Evolutionary conservation across 2,888 invertebrate genomes (phyloP).

Genomic region (Caenorhabditis panamensis): DNA sequence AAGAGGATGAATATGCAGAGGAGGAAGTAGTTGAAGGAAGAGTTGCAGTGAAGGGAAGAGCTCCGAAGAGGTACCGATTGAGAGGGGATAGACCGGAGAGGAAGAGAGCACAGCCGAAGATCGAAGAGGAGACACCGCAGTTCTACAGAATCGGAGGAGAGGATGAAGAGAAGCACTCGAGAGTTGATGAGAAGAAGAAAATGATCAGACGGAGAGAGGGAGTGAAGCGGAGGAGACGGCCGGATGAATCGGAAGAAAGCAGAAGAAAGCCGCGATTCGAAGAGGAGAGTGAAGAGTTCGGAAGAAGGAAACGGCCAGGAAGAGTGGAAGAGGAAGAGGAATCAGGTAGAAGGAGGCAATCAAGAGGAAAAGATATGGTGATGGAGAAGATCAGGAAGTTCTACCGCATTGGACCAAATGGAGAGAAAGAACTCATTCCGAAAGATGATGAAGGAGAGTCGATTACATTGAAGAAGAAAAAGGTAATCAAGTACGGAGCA

Average conservation of each 20-base stretch:
- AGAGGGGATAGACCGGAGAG: constrained; percentile 2
- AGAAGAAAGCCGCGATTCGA: background rate
- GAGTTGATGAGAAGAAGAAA: constrained; percentile 34
- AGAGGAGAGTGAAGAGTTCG: background rate
- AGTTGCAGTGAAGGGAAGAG: constrained; percentile 37
- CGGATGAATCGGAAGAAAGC: constrained; percentile 24
- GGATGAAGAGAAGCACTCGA: constrained; percentile 21
- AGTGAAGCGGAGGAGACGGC: constrained; percentile 3
- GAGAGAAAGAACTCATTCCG: constrained; percentile 9
- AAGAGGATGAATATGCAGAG: constrained; percentile 21
- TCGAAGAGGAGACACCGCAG: constrained; percentile 19
- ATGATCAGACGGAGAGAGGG: constrained; percentile 12
- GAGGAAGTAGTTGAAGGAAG: constrained; percentile 27
- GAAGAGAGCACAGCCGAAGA: constrained; percentile 14
- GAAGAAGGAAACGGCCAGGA: background rate
- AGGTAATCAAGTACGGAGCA: constrained; percentile 10
- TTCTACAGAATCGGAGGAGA: constrained; percentile 29
- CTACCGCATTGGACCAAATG: constrained; percentile 1
- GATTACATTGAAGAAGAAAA: constrained; percentile 14
- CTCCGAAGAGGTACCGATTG: constrained; percentile 34
- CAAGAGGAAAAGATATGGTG: background rate
- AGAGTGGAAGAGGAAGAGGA: constrained; percentile 7
- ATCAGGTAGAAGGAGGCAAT: constrained; percentile 1
- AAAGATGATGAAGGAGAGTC: constrained; percentile 10
- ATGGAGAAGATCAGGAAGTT: constrained; percentile 12